phyloP scores from a whole-genome alignment of 2,797 vertebrate species.

The Tolypeutes matacus region DNA sequence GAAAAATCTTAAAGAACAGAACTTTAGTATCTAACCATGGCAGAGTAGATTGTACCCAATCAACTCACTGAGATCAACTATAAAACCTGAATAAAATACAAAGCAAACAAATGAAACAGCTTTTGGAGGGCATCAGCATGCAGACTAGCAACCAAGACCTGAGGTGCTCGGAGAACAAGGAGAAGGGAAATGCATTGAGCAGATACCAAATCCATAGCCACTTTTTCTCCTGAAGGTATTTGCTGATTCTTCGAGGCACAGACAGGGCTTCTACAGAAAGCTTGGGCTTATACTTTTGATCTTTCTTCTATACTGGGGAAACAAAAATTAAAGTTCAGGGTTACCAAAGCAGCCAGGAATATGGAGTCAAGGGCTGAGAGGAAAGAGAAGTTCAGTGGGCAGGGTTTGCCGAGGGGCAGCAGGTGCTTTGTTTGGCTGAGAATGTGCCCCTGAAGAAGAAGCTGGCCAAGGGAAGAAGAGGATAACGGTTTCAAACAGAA shows the following conservation, averaged over 20 bases:
- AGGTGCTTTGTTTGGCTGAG: too few relatives aligned
- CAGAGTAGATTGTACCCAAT: neutral
- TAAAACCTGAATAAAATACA: slow-evolving; percentile 16
- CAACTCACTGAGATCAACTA: neutral
- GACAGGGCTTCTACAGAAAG: neutral
- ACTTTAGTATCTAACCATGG: neutral
- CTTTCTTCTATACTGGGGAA: neutral
- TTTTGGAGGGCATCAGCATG: neutral
- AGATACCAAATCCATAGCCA: neutral
- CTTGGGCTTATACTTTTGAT: neutral
- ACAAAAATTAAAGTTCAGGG: neutral
- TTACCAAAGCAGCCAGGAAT: neutral
- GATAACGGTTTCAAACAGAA: too few relatives aligned
- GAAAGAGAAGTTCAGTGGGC: neutral
- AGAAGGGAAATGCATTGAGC: neutral
- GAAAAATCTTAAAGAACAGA: neutral
- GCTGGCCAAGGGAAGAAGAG: too few relatives aligned
- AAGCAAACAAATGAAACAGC: neutral
- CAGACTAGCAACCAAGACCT: neutral
- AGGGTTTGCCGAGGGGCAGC: too few relatives aligned
- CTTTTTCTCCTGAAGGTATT: neutral
- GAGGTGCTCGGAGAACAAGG: neutral
- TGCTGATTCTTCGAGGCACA: neutral
- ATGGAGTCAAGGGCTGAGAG: neutral
- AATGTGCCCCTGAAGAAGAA: too few relatives aligned